These are phyloP conservation scores for Taenioides sp. DNA, from an alignment of 2,797 vertebrate species.

Conservation along the genomic window DNA sequence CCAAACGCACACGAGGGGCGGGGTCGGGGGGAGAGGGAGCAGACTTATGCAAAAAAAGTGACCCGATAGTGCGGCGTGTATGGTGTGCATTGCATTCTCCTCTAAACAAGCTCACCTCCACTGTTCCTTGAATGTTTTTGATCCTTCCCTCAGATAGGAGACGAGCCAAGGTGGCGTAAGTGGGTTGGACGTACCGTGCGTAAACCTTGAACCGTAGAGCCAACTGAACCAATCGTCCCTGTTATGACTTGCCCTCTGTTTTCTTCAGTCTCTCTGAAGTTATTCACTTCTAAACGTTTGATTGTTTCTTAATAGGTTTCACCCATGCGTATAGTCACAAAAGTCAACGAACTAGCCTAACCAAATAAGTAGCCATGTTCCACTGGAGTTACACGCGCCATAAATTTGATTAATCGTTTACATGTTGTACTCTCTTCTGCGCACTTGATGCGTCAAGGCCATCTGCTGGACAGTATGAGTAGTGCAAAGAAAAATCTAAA, in stretches of 20 bases:
- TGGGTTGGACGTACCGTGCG: constrained; percentile 24
- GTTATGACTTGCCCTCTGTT: background rate
- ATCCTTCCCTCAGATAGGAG: constrained; percentile 21
- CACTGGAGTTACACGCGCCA: background rate
- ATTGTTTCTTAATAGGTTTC: no score
- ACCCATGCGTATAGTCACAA: no score
- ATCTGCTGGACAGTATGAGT: constrained; percentile 35
- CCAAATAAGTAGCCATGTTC: no score
- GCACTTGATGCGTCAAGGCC: constrained; percentile 33
- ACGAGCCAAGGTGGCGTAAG: constrained; percentile 18
- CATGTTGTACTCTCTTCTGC: background rate
- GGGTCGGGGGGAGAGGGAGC: no score
- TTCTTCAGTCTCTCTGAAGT: no score
- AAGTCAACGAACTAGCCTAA: no score
- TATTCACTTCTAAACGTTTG: no score
- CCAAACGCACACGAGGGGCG: no score
- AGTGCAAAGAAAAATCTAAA: background rate
- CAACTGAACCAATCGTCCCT: background rate
- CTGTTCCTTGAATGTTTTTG: constrained; percentile 31
- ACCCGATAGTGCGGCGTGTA: background rate
- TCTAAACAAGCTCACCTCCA: constrained; percentile 28
- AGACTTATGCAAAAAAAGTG: background rate
- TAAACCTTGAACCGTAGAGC: background rate
- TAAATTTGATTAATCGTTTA: background rate
- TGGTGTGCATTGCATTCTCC: background rate